A percentile compares a stretch with the other conserved stretches of the same genome.
Conservation (phyloP, 2,888 invertebrate species). For the Cryptus armator region DNA sequence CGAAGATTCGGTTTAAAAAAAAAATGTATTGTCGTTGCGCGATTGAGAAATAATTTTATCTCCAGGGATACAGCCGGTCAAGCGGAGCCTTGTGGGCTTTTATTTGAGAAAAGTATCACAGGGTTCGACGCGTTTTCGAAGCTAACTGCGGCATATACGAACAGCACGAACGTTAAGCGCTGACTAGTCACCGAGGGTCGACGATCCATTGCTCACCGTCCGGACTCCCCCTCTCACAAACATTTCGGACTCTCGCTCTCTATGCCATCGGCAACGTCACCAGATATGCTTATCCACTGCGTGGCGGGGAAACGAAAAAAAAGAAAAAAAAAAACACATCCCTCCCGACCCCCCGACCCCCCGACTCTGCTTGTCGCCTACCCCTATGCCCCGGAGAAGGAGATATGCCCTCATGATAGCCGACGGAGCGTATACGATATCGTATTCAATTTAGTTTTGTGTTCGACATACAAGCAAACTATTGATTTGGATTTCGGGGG, state of each 20-base stretch:
- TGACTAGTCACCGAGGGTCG: constrained; percentile 78
- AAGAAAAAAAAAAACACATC: constrained; percentile 27
- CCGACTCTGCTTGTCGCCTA: constrained; percentile 51
- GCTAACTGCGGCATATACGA: constrained; percentile 60
- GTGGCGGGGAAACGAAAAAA: constrained; percentile 44
- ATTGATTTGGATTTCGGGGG: constrained; percentile 32
- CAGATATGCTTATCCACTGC: constrained; percentile 51
- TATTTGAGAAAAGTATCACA: constrained; percentile 22
- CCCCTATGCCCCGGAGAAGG: constrained; percentile 63
- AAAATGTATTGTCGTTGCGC: background rate
- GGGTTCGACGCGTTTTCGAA: constrained; percentile 32
- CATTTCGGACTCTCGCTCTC: constrained; percentile 36
- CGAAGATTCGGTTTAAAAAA: background rate
- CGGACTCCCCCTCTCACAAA: constrained; percentile 72
- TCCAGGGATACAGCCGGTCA: background rate
- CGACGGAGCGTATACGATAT: constrained; percentile 37
- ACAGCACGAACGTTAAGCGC: constrained; percentile 78
- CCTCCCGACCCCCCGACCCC: too few relatives aligned
- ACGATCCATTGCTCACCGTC: constrained; percentile 79
- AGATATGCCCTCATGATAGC: constrained; percentile 32
- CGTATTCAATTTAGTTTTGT: constrained; percentile 52
- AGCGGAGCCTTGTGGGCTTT: background rate
- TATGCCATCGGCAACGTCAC: constrained; percentile 50
- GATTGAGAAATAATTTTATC: background rate
- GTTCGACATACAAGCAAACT: constrained; percentile 29